phyloP scores from a whole-genome alignment of 2,797 vertebrate genomes.

The Catostomus latipinnis region DNA sequence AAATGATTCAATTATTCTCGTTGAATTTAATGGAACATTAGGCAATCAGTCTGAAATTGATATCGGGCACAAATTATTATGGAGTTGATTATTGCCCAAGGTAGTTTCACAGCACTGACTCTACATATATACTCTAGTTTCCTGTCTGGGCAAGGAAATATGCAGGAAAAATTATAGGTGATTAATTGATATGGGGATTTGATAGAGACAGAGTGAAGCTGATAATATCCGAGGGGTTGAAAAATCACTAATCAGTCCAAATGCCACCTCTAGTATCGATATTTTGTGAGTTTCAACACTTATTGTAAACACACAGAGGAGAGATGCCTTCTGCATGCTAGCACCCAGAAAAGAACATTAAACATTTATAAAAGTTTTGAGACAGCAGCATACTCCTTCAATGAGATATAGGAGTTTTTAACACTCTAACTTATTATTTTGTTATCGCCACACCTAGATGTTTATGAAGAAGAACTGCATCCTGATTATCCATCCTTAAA shows the following conservation, averaged over 20 bases:
- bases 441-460: background rate
- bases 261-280: background rate
- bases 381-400: background rate
- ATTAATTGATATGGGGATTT: conserved; percentile 59
- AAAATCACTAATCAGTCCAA: conserved; percentile 30
- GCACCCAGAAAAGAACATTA: background rate
- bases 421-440: background rate
- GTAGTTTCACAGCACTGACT: conserved; percentile 53
- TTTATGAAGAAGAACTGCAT: no score
- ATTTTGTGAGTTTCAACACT: background rate
- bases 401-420: background rate
- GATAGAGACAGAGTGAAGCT: conserved; percentile 47
- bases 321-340: background rate
- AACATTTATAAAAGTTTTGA: background rate
- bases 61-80: conserved; percentile 62
- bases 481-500: no score
- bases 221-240: conserved; percentile 50
- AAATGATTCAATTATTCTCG: conserved; percentile 63
- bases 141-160: conserved; percentile 50
- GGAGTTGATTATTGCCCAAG: conserved; percentile 64
- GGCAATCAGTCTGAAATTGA: conserved; percentile 63
- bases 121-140: conserved; percentile 41
- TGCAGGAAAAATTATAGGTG: conserved; percentile 45
- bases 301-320: background rate
- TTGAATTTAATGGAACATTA: conserved; percentile 63